phyloP scores from a whole-genome alignment of 1,140 invertebrate species.

The Penaeus vannamei region DNA sequence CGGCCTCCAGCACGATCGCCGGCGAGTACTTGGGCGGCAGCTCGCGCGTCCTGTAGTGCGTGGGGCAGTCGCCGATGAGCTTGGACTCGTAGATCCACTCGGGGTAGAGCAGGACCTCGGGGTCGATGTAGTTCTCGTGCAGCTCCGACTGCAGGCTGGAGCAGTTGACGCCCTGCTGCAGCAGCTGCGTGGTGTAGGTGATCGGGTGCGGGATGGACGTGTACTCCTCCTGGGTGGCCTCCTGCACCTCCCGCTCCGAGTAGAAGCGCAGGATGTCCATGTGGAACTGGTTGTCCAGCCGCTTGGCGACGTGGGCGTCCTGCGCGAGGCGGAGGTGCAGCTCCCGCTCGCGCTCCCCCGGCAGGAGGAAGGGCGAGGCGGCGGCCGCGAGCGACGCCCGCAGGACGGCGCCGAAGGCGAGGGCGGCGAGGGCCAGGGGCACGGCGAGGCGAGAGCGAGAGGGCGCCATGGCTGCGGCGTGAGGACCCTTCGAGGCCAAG shows the following conservation, averaged over 20 bases:
- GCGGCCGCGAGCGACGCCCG: neutral
- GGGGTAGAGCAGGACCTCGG: slow-evolving; percentile 1
- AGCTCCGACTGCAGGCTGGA: slow-evolving; percentile 62
- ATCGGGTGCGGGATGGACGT: slow-evolving; percentile 35
- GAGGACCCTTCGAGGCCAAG: neutral
- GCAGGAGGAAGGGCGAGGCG: neutral
- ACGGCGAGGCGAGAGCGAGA: neutral
- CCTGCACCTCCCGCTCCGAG: slow-evolving; percentile 9
- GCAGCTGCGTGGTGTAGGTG: slow-evolving; percentile 48
- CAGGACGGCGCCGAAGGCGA: too few species aligned
- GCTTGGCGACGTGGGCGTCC: neutral
- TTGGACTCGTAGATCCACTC: slow-evolving; percentile 53
- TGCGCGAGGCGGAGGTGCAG: neutral
- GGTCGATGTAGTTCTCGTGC: neutral
- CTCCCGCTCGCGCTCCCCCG: neutral
- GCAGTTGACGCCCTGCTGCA: slow-evolving; percentile 66
- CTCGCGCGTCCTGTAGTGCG: slow-evolving; percentile 37
- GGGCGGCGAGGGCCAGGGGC: neutral
- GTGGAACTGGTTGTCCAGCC: neutral
- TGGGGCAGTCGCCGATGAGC: slow-evolving; percentile 57
- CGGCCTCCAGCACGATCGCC: slow-evolving; percentile 37
- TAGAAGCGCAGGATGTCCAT: neutral
- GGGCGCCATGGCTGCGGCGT: neutral
- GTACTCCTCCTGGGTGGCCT: neutral
- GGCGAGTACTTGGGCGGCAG: slow-evolving; percentile 33